A percentile compares a stretch with the other conserved stretches of the same genome.
These are phyloP conservation scores for Ochotona curzoniae DNA, from an alignment of 2,113 vertebrate species.

Conservation along the genomic window DNA sequence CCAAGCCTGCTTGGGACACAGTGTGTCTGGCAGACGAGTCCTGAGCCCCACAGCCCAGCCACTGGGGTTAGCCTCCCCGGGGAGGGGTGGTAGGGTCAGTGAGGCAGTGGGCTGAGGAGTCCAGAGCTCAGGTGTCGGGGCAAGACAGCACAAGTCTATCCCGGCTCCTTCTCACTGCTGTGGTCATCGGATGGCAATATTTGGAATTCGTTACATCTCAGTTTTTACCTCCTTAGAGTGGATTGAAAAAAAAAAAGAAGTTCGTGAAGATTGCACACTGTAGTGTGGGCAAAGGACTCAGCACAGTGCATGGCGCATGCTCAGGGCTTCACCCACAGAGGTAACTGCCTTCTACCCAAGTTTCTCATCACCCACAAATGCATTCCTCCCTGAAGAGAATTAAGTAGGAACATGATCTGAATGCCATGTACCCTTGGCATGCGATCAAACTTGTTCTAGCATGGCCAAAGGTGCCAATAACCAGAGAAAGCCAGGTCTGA, in stretches of 20 bases:
- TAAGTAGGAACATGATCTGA: background rate
- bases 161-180: background rate
- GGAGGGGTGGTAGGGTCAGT: background rate
- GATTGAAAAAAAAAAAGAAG: no score
- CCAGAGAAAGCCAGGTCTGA: background rate
- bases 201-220: background rate
- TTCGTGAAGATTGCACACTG: background rate
- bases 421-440: background rate
- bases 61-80: background rate
- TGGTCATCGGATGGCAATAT: background rate
- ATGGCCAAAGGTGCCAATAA: background rate
- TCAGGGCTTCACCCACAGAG: background rate
- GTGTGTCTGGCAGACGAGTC: conserved; percentile 30
- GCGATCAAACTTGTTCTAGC: background rate
- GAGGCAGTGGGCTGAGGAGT: background rate
- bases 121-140: background rate
- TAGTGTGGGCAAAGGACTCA: no score
- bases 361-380: background rate
- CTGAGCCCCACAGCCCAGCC: background rate
- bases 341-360: background rate
- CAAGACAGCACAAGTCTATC: background rate
- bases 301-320: background rate
- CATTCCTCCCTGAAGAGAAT: background rate
- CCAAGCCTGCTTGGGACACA: background rate
- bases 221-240: background rate